These are phyloP conservation scores for Musca vetustissima DNA, from an alignment of 1,140 invertebrate species.

Conservation along the genomic window DNA sequence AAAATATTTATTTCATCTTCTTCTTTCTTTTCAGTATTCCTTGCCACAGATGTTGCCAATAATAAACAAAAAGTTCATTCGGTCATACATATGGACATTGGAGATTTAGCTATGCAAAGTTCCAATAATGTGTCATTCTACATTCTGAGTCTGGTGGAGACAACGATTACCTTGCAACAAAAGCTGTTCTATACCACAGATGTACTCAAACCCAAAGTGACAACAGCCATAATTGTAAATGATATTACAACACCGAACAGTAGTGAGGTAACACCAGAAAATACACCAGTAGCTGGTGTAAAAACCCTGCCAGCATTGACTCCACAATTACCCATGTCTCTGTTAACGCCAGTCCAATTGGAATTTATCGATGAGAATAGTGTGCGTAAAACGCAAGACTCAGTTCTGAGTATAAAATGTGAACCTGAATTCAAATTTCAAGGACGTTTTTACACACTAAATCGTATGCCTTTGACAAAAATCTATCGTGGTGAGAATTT, in stretches of 20 bases:
- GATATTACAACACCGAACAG: slow-evolving; percentile 35
- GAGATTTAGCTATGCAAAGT: slow-evolving; percentile 46
- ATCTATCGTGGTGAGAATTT: slow-evolving; percentile 53
- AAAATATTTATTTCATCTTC: background rate
- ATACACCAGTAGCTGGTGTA: slow-evolving; percentile 23
- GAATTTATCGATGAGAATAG: slow-evolving; percentile 50
- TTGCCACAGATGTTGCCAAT: slow-evolving; percentile 47
- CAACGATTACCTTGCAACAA: slow-evolving; percentile 47
- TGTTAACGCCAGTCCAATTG: slow-evolving; percentile 40
- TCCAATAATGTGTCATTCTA: slow-evolving; percentile 46
- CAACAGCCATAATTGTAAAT: slow-evolving; percentile 25
- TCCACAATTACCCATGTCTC: slow-evolving; percentile 27
- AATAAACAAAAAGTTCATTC: slow-evolving; percentile 48
- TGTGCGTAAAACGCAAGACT: slow-evolving; percentile 48
- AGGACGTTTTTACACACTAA: slow-evolving; percentile 48
- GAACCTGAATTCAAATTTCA: slow-evolving; percentile 45
- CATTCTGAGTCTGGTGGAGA: slow-evolving; percentile 47
- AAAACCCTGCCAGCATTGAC: slow-evolving; percentile 10
- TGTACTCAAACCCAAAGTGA: slow-evolving; percentile 33
- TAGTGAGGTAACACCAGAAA: slow-evolving; percentile 46
- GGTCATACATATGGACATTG: slow-evolving; percentile 51
- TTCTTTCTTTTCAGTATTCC: slow-evolving; percentile 42
- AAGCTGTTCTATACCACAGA: slow-evolving; percentile 50
- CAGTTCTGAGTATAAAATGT: slow-evolving; percentile 42
- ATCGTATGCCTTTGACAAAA: slow-evolving; percentile 41